Conservation (phyloP, 2,888 invertebrate species). For the Polyommatus icarus region DNA sequence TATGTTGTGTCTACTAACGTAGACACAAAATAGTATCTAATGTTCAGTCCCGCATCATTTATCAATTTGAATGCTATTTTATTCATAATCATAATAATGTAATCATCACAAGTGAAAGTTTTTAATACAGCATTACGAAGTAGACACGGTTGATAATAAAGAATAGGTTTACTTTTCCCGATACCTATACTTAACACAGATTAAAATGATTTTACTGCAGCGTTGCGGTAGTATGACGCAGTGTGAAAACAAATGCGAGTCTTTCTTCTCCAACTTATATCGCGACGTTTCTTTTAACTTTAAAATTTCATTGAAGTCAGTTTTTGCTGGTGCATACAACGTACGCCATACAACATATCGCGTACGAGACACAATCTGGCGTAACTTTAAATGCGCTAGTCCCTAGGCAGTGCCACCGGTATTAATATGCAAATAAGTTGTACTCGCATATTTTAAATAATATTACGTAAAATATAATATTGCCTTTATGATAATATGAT, state of each 20-base stretch:
- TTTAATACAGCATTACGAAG: no score
- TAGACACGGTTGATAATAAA: no score
- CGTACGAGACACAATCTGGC: neutral
- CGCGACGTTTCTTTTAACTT: slow-evolving; percentile 23
- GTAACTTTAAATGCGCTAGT: slow-evolving; percentile 9
- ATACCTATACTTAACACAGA: neutral
- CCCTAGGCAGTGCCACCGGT: neutral
- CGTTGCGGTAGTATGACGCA: neutral
- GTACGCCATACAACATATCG: slow-evolving; percentile 4
- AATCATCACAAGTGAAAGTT: no score
- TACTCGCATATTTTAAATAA: neutral
- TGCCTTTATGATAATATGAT: neutral
- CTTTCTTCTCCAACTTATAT: slow-evolving; percentile 28
- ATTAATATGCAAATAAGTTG: neutral
- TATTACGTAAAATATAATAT: slow-evolving; percentile 1
- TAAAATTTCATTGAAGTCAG: slow-evolving; percentile 29
- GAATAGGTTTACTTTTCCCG: no score
- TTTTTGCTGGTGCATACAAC: slow-evolving; percentile 6
- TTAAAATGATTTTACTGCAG: neutral
- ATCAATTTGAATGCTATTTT: no score
- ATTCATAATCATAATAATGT: no score
- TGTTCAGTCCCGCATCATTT: no score
- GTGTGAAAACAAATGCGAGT: slow-evolving; percentile 20
- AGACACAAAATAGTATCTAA: no score
- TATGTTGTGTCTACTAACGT: no score